Evolutionary conservation across 1,140 invertebrate species (phyloP), one percentile per base, ranked within the genome.

Genomic region (Macrocentrus cingulum): DNA sequence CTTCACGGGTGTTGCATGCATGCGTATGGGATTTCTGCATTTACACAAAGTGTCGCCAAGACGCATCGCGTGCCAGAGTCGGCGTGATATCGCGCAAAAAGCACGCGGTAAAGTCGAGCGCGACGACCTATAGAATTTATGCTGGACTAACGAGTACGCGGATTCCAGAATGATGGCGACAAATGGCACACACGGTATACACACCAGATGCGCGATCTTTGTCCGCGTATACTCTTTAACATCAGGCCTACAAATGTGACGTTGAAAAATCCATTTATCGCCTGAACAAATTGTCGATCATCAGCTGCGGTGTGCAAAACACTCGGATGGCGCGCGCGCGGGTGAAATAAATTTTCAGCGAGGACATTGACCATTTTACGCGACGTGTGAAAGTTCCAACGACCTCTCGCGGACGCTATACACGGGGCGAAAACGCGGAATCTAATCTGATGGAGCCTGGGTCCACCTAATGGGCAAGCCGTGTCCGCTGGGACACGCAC

Each of bases 391-490:
- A n/a, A n/a, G n/a, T n/a, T n/a, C n/a, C n/a, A n/a, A 34, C 22
- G 13, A 41, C n/a, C 16, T 42, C 6, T 41, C 6, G 36, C 60
- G 52, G 53, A 56, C 49, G 56, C 13, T 41, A 58, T 52, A 23
- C 25, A 22, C 20, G 20, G 55, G 29, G 56, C 46, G 50, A 59
- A 60, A 64, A 64, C 53, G 59, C 46, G 60, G 60, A 65, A 65
- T 65, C 64, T 65, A 65, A 60, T 62, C 61, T 65, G 64, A 65
- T 65, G 60, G 55, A 59, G 58, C 64, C 58, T 51, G 51, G 64
- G 64, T 62, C 60, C 64, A 62, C 61, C 64, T 65, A 65, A 65
- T 65, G 64, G 64, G 60, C 64, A 63, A 65, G 53, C 64, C 61
- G 58, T 65, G 64, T 65, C 64, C 56, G 44, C 32, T 34, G 54